Percentiles rank a stretch among this genome's conserved stretches.
Conservation (phyloP, 2,113 vertebrate species). For the Gulo gulo region DNA sequence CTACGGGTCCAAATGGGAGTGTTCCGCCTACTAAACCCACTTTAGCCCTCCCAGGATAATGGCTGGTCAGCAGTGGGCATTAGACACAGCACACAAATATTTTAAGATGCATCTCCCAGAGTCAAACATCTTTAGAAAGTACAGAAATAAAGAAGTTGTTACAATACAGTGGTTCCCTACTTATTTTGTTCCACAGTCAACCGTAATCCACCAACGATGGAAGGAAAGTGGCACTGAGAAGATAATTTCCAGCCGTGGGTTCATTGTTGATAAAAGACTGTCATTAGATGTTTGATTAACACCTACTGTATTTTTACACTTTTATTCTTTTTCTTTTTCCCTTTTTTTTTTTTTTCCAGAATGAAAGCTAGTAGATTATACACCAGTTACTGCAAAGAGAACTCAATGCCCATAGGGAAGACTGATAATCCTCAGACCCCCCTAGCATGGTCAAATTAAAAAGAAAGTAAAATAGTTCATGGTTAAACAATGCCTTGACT, state of each 20-base stretch:
- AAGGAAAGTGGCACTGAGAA: not conserved
- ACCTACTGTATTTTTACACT: not conserved
- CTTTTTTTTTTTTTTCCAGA: not conserved
- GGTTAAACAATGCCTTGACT: not conserved
- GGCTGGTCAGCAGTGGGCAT: not conserved
- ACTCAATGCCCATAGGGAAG: not conserved
- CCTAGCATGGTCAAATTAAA: not conserved
- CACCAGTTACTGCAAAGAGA: not conserved
- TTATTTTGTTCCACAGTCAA: not conserved
- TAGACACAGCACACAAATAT: not conserved
- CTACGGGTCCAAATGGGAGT: not conserved
- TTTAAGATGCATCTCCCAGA: not conserved
- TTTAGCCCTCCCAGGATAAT: not conserved
- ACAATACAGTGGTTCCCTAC: not conserved
- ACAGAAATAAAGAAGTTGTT: not conserved
- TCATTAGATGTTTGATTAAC: not conserved
- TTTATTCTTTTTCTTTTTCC: not conserved
- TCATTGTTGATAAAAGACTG: constrained; percentile 9
- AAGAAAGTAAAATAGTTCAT: not conserved
- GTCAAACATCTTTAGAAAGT: not conserved
- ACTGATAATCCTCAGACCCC: not conserved
- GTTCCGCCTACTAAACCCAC: not conserved
- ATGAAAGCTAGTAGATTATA: not conserved
- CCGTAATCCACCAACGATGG: not conserved
- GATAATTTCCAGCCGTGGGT: not conserved